These are phyloP conservation scores for Agelaius tricolor DNA, from an alignment of 2,113 vertebrate species.

Conservation along the genomic window DNA sequence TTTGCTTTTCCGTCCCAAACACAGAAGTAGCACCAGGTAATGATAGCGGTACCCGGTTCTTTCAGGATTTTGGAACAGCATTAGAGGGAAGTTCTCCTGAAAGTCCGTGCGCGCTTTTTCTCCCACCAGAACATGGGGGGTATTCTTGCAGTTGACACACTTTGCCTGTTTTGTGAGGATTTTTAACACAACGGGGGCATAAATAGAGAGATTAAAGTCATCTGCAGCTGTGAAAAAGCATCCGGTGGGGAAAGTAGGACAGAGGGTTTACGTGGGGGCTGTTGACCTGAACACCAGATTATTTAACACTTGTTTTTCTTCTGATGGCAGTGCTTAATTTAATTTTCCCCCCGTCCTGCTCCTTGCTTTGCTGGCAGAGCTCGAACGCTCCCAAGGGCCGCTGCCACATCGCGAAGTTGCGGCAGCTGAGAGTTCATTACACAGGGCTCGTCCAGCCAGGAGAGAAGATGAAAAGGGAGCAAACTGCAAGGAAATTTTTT, in stretches of 20 bases:
- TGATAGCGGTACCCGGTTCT: neutral
- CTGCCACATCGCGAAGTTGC: neutral
- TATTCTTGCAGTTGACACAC: neutral
- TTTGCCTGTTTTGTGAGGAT: neutral
- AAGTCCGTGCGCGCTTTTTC: fast-evolving
- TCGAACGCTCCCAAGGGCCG: neutral
- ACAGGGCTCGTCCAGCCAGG: neutral
- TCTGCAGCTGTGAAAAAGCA: neutral
- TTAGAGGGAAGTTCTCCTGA: neutral
- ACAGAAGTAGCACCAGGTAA: neutral
- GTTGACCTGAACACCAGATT: neutral
- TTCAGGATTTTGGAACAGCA: neutral
- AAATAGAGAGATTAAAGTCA: neutral
- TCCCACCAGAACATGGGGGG: fast-evolving
- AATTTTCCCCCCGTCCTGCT: fast-evolving
- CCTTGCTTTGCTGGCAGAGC: neutral
- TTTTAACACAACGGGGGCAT: neutral
- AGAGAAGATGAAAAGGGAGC: neutral
- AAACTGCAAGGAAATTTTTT: neutral
- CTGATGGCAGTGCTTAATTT: neutral
- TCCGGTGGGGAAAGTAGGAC: neutral
- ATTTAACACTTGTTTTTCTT: neutral
- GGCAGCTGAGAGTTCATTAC: neutral
- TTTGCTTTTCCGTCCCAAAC: neutral
- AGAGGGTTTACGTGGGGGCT: neutral